phyloP scores from a whole-genome alignment of 1,140 invertebrate species.

The Temnothorax nylanderi region DNA sequence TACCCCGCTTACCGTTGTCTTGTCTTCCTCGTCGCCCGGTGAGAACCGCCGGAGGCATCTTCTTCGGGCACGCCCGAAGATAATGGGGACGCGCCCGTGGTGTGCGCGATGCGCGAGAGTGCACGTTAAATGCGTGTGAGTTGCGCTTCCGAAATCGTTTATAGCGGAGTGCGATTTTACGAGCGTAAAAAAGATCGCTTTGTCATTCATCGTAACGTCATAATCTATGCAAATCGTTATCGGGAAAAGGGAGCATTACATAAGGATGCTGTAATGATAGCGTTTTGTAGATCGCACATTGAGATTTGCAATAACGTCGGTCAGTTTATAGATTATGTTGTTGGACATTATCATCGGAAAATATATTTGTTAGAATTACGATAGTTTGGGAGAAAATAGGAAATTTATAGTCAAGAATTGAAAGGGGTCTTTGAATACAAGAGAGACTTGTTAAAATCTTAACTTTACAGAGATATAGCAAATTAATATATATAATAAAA shows the following conservation, averaged over 20 bases:
- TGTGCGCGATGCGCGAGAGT: neutral
- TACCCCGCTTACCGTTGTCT: slow-evolving; percentile 31
- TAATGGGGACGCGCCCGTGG: slow-evolving; percentile 40
- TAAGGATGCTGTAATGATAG: neutral
- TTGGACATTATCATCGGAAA: neutral
- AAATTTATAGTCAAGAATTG: neutral
- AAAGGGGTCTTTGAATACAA: neutral
- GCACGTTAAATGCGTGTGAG: neutral
- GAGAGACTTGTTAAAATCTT: neutral
- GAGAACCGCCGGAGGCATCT: slow-evolving; percentile 51
- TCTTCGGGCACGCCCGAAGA: slow-evolving; percentile 43
- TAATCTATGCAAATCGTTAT: slow-evolving; percentile 10
- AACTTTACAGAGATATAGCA: neutral
- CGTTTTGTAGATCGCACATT: neutral
- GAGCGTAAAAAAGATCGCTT: neutral
- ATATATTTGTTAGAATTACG: slow-evolving; percentile 6
- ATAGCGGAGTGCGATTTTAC: neutral
- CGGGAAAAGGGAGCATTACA: neutral
- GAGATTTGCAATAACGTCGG: neutral
- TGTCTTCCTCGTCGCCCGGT: slow-evolving; percentile 30
- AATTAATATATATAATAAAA: neutral
- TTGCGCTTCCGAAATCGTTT: neutral
- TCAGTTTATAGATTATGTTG: slow-evolving; percentile 19
- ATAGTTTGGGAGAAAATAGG: neutral
- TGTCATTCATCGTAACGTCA: neutral